Percentiles rank a stretch among this genome's conserved stretches.
These are phyloP conservation scores for Ichneumon xanthorius DNA, from an alignment of 2,888 invertebrate species.

Conservation along the genomic window DNA sequence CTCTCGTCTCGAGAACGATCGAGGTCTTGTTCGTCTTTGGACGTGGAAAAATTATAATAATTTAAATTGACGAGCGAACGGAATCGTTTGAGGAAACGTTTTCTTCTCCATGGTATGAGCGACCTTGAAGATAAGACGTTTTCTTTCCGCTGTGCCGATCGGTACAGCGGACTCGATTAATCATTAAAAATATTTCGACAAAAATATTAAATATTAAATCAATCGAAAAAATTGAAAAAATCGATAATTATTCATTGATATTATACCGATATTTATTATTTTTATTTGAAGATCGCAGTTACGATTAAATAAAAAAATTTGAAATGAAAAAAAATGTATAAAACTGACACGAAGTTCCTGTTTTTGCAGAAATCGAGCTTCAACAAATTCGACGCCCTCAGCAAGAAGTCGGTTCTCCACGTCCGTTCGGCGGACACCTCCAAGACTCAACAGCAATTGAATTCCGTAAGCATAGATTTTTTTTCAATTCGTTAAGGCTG, in stretches of 20 bases:
- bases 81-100: conserved; percentile 24
- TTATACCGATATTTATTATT: background rate
- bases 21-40: conserved; percentile 18
- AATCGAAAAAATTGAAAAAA: background rate
- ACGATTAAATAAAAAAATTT: conserved; percentile 17
- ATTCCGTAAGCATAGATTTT: conserved; percentile 86
- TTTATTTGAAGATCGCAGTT: background rate
- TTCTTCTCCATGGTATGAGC: background rate
- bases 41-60: conserved; percentile 23
- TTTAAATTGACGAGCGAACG: background rate
- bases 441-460: conserved; percentile 89
- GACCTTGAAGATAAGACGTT: conserved; percentile 21
- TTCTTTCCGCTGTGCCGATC: background rate
- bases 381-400: conserved; percentile 90
- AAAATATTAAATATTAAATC: background rate
- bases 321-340: conserved; percentile 1
- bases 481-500: background rate
- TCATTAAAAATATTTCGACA: background rate
- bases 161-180: background rate
- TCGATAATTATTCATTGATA: background rate
- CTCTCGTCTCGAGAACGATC: conserved; percentile 28
- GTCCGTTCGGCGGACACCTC: conserved; percentile 89
- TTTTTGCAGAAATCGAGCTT: conserved; percentile 90
- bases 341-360: conserved; percentile 15
- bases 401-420: conserved; percentile 89